Base-by-base conservation (phyloP, 2,888 invertebrate genomes). In the Patella caerulea region DNA sequence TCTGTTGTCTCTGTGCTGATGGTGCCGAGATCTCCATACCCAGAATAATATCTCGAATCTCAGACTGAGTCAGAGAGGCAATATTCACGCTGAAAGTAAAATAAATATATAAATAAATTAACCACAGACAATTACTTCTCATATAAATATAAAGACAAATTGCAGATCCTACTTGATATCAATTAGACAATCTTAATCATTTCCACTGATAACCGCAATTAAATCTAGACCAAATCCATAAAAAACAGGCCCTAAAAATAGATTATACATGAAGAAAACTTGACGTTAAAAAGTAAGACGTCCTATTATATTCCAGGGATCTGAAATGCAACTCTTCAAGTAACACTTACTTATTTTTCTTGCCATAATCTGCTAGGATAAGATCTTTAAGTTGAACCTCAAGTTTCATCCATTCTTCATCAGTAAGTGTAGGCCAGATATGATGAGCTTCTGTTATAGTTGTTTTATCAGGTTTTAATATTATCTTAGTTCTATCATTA, bases 11-110 rank as follows among this genome's bases (percentile, higher is more conserved):
- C 90, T 99, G 99, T 0, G 98, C 98, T 0, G 98, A 99, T 0
- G 99, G 99, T 1, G 99, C 99, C 17, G 98, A 98, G 84, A 99
- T 99, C 93, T 99, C 99, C 99, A 99, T 99, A 88, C 99, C 99
- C 81, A 99, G 94, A 88, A 99, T 98, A 84, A 99, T 99, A 92
- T 99, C 99, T 78, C 99, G 95, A 91, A 99, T 99, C 93, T 99
- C 99, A 0, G 98, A 99, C 91, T 99, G 99, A 0, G 99, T 99
- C 69, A 99, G 93, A 0, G 99, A 99, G 0, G 98, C 99, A 0
- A 99, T 99, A 91, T 99, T 99, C 0, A 99, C 99, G 90, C 95
- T 95, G 91, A 54, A 88, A 85, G 29, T 78, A 59, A 79, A 75
- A 72, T 75, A 69, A 76, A 65, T 70, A 69, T 71, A 76, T 73